Percentiles rank a stretch among this genome's conserved stretches.
These are phyloP conservation scores for Drosophila falleni DNA, from an alignment of 2,888 invertebrate genomes.

Conservation along the genomic window DNA sequence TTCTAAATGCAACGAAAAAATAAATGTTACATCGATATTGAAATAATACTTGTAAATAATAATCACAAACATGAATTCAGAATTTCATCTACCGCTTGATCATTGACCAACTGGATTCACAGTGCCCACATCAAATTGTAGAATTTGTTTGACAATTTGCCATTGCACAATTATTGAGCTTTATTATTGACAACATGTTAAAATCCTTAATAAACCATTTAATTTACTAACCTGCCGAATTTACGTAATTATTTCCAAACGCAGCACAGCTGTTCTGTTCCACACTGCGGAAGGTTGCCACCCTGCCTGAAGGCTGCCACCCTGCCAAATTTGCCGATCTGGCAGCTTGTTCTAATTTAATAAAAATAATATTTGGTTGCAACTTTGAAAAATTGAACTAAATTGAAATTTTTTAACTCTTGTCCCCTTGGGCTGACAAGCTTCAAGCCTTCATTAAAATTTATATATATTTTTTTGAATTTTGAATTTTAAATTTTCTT, in stretches of 20 bases:
- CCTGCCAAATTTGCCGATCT: too few relatives aligned
- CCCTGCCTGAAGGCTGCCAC: too few relatives aligned
- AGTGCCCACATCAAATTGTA: neutral
- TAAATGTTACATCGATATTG: neutral
- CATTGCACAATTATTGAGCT: neutral
- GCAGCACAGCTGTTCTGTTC: constrained; percentile 13
- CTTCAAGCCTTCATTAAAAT: too few relatives aligned
- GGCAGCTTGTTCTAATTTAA: too few relatives aligned
- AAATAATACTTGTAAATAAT: constrained; percentile 4
- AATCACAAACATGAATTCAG: constrained; percentile 14
- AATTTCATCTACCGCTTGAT: neutral
- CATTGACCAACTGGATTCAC: neutral
- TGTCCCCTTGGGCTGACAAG: too few relatives aligned
- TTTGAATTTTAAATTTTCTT: too few relatives aligned
- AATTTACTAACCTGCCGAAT: constrained; percentile 75
- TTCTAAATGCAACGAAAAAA: constrained; percentile 26
- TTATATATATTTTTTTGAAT: too few relatives aligned
- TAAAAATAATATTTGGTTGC: too few relatives aligned
- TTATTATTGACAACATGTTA: neutral
- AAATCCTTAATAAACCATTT: constrained; percentile 19
- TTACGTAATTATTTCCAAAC: constrained; percentile 72
- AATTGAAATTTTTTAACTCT: too few relatives aligned
- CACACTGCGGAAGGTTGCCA: too few relatives aligned
- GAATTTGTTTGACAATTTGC: neutral
- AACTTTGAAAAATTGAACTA: too few relatives aligned